These are phyloP conservation scores for Turnix velox DNA, from an alignment of 2,113 vertebrate species.

Conservation along the genomic window DNA sequence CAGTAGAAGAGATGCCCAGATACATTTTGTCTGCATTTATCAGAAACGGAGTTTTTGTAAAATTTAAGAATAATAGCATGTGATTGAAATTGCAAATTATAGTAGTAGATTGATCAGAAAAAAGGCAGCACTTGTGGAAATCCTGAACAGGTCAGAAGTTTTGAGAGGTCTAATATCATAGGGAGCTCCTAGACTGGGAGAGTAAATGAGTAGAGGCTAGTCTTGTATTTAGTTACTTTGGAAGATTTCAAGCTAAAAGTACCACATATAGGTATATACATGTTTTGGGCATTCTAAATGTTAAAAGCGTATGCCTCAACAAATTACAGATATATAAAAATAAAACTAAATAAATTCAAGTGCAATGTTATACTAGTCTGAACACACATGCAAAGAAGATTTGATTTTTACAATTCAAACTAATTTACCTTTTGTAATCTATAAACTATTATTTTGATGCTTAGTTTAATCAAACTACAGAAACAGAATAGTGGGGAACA, in stretches of 20 bases:
- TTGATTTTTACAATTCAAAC: not conserved
- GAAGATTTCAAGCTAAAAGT: not conserved
- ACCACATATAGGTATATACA: not conserved
- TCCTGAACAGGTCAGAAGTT: not conserved
- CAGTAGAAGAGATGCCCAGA: not conserved
- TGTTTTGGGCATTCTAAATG: not conserved
- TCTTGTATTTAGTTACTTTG: not conserved
- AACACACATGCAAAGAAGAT: not conserved
- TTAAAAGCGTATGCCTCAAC: not conserved
- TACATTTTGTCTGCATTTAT: not conserved
- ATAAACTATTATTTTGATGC: not conserved
- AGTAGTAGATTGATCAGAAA: not conserved
- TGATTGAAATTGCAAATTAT: not conserved
- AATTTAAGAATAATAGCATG: not conserved
- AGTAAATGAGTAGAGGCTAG: not conserved
- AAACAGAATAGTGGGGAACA: constrained; percentile 27
- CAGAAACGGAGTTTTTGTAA: not conserved
- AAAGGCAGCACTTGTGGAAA: not conserved
- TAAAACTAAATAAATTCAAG: not conserved
- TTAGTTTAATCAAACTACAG: constrained; percentile 47
- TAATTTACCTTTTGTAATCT: not conserved
- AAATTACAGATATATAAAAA: not conserved
- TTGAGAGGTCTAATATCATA: not conserved
- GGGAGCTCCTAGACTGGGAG: not conserved
- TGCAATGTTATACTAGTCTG: not conserved